Evolutionary conservation across 2,797 vertebrate genomes (phyloP).

Genomic region (Tinamus major): DNA sequence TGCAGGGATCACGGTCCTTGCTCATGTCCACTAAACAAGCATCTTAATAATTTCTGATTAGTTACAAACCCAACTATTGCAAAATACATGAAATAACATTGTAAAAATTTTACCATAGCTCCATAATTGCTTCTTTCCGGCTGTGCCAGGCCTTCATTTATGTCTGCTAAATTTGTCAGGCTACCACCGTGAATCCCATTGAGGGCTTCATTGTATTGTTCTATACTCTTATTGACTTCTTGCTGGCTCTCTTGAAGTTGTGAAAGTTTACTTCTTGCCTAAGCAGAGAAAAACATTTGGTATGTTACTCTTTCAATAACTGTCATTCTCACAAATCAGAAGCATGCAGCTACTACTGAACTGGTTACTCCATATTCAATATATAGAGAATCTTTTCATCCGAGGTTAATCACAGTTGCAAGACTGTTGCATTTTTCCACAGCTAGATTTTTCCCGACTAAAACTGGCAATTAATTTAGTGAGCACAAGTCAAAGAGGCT

Average conservation of each 20-base stretch:
- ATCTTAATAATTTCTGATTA: background rate
- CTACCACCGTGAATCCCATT: conserved; percentile 89
- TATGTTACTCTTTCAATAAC: background rate
- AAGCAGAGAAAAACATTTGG: background rate
- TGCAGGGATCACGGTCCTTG: background rate
- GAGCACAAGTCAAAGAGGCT: background rate
- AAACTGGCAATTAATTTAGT: background rate
- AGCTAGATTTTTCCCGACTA: background rate
- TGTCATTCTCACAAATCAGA: background rate
- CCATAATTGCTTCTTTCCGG: conserved; percentile 86
- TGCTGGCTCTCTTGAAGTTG: conserved; percentile 93
- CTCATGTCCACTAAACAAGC: background rate
- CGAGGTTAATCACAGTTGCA: background rate
- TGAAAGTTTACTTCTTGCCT: conserved; percentile 92
- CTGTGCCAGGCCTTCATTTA: conserved; percentile 87
- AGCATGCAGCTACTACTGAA: background rate
- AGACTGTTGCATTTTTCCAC: background rate
- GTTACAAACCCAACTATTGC: background rate
- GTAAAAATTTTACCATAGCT: conserved; percentile 81
- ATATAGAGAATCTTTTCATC: background rate
- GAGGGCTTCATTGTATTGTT: conserved; percentile 87
- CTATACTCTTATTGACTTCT: conserved; percentile 88
- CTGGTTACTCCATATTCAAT: background rate
- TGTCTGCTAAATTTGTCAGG: conserved; percentile 90
- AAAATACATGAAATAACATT: background rate